phyloP scores from a whole-genome alignment of 2,113 vertebrate species.

The Myotis brandtii region DNA sequence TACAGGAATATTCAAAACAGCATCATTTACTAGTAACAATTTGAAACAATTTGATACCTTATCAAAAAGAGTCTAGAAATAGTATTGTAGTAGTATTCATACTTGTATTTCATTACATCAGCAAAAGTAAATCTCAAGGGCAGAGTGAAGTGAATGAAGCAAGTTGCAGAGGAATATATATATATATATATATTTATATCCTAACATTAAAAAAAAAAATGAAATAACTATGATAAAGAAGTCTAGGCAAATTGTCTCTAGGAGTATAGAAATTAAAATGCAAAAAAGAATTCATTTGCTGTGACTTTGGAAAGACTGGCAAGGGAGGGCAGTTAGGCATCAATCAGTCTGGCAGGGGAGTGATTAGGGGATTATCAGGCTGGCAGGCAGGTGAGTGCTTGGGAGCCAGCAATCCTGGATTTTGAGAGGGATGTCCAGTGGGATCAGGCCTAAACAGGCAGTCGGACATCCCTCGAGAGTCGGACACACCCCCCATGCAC shows the following conservation, averaged over 20 bases:
- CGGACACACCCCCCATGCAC: no score
- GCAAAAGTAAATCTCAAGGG: not conserved
- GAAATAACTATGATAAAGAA: no score
- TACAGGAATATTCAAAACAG: not conserved
- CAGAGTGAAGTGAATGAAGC: not conserved
- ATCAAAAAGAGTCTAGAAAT: not conserved
- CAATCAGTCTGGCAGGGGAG: no score
- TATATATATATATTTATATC: not conserved
- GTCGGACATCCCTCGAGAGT: no score
- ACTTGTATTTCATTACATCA: not conserved
- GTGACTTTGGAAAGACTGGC: constrained; percentile 39
- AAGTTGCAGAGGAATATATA: not conserved
- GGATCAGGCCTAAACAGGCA: no score
- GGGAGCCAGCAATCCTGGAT: no score
- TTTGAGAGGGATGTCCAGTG: no score
- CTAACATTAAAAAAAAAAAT: no score
- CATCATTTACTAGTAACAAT: not conserved
- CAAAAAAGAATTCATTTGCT: not conserved
- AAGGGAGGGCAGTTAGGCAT: no score
- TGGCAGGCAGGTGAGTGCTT: no score
- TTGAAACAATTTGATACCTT: not conserved
- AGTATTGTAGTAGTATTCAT: not conserved
- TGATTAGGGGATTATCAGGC: no score
- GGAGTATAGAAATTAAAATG: not conserved
- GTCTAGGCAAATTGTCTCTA: constrained; percentile 3